Evolutionary conservation across 2,797 vertebrate genomes (phyloP).

Genomic region (Avahi laniger): DNA sequence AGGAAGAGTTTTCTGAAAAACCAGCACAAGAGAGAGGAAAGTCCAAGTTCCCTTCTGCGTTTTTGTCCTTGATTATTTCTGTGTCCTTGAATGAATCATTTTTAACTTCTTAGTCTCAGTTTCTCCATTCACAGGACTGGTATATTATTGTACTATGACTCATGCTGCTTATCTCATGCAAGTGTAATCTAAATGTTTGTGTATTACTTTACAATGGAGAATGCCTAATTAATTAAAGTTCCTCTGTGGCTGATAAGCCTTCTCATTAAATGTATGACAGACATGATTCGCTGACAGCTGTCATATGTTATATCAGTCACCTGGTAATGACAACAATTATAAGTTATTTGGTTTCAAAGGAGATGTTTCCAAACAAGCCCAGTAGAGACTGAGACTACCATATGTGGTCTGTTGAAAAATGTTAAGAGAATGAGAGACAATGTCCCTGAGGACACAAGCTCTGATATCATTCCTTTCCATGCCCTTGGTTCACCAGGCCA

Average conservation of each 20-base stretch:
- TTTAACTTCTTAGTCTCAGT: slow-evolving; percentile 38
- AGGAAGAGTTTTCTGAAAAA: slow-evolving; percentile 20
- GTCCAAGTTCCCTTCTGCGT: neutral
- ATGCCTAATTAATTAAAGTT: slow-evolving; percentile 70
- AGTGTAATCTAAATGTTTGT: slow-evolving; percentile 54
- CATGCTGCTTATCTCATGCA: slow-evolving; percentile 43
- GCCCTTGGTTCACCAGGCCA: neutral
- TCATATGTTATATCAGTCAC: slow-evolving; percentile 60
- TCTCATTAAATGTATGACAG: slow-evolving; percentile 60
- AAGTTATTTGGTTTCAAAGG: slow-evolving; percentile 55
- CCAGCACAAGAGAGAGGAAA: neutral
- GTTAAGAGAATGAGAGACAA: neutral
- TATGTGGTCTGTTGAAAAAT: slow-evolving; percentile 11
- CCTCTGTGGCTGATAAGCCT: slow-evolving; percentile 63
- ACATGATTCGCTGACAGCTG: slow-evolving; percentile 60
- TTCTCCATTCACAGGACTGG: neutral
- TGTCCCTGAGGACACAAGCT: neutral
- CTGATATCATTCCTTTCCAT: neutral
- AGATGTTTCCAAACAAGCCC: slow-evolving; percentile 47
- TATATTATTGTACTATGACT: neutral
- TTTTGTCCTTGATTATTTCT: slow-evolving; percentile 26
- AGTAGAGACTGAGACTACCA: neutral
- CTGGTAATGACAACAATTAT: slow-evolving; percentile 68
- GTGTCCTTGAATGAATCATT: slow-evolving; percentile 41
- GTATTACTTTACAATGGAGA: slow-evolving; percentile 50